Conservation (phyloP, 2,888 invertebrate species). For the Theodoxus fluviatilis region DNA sequence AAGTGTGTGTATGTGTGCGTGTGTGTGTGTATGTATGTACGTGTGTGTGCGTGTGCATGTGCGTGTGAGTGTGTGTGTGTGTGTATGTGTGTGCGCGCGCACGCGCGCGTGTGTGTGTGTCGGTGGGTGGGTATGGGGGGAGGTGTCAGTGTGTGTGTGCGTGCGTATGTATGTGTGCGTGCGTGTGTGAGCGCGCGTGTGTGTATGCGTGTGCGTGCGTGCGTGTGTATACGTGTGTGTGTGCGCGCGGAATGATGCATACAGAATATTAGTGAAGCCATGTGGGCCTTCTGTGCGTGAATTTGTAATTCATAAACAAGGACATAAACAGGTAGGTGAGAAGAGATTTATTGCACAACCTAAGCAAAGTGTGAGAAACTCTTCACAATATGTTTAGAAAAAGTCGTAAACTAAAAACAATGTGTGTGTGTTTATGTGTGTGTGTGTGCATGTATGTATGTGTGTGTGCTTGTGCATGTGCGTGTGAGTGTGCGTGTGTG, state of each 20-base stretch:
- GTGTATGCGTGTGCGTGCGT: conserved; percentile 17
- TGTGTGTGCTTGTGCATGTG: too few species aligned
- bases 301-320: too few species aligned
- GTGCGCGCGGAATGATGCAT: neutral
- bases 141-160: conserved; percentile 1
- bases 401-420: too few species aligned
- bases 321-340: too few species aligned
- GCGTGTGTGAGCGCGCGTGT: neutral
- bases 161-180: neutral
- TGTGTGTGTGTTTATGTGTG: too few species aligned
- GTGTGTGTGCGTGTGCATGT: neutral
- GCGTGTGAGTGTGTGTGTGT: neutral
- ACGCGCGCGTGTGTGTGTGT: neutral
- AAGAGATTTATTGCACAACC: too few species aligned
- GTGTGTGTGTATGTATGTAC: neutral
- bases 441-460: too few species aligned
- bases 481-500: conserved; percentile 1
- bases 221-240: conserved; percentile 14
- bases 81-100: neutral
- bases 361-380: too few species aligned
- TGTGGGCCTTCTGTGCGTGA: neutral
- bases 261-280: neutral
- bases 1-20: neutral
- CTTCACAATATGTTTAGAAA: too few species aligned
- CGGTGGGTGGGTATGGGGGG: neutral